Base-by-base conservation (phyloP, 2,888 invertebrate genomes). In the Aphidius colemani region DNA sequence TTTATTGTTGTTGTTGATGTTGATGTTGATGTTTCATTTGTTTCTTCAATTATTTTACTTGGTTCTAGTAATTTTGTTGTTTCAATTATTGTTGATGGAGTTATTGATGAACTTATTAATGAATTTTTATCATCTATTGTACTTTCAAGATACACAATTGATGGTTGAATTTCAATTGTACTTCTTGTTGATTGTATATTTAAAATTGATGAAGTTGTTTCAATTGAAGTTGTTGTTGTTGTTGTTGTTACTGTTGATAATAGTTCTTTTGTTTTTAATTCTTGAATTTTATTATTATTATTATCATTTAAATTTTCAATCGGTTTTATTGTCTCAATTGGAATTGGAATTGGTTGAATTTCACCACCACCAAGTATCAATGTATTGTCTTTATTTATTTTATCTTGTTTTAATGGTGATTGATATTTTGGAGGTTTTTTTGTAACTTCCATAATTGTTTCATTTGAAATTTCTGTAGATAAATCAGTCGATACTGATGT, bases 151-250 rank as follows among this genome's bases (percentile, higher is more conserved):
- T 74, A 63, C 7, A 69, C 53, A 11, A 68, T 61, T 3, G 75
- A 75, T 0, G 80, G 70, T 46, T 73, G 71, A 6, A 72, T 64
- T 53, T 72, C 61, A 8, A 69, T 44, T 7, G 66, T 72, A 1
- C 73, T 75, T 13, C 74, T 68, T 6, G 78, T 76, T 1, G 79
- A 75, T 64, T 79, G 78, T 67, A 82, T 80, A 3, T 79, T 70
- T 50, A 79, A 77, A 7, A 72, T 11, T 11, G 76, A 78, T 0
- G 82, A 81, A 63, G 78, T 81, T 4, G 80, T 80, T 49, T 79
- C 81, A 13, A 81, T 74, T 51, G 81, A 58, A 6, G 79, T 82
- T 50, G 68, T 59, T 53, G 49, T 39, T n/a, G 53, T n/a, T 45
- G 13, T 40, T 30, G 30, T 6, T 41, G 44, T 49, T 49, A 18